Percentiles rank a stretch among this genome's conserved stretches.
Evolutionary conservation across 2,888 invertebrate species (phyloP).

Genomic region (Apantesis nais): DNA sequence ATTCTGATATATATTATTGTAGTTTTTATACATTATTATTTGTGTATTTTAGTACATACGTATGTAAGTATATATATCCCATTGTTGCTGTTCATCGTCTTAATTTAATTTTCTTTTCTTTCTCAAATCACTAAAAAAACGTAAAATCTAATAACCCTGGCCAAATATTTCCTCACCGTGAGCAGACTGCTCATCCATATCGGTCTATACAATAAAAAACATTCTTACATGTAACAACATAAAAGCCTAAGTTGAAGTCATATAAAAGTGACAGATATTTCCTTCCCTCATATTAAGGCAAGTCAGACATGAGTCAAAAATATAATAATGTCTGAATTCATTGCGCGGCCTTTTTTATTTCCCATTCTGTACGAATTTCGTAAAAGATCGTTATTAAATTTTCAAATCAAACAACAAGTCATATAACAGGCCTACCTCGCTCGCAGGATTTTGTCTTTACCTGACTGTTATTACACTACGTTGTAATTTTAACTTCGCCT

Average conservation of each 20-base stretch:
- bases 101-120: no score
- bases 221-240: neutral
- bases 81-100: no score
- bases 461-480: constrained; percentile 47
- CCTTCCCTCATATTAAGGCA: neutral
- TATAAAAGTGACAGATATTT: neutral
- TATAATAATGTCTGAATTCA: neutral
- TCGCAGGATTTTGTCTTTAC: constrained; percentile 40
- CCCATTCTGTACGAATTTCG: constrained; percentile 15
- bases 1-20: no score
- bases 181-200: no score
- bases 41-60: no score
- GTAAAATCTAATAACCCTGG: no score
- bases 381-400: constrained; percentile 31
- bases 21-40: no score
- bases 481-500: constrained; percentile 48
- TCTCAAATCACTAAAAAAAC: no score
- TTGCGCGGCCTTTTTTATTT: neutral
- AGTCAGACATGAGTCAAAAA: neutral
- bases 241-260: neutral
- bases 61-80: no score
- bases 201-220: neutral
- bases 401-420: constrained; percentile 28
- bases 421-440: constrained; percentile 28
- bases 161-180: no score